phyloP scores from a whole-genome alignment of 2,888 invertebrate genomes.

The Laspeyria flexula region DNA sequence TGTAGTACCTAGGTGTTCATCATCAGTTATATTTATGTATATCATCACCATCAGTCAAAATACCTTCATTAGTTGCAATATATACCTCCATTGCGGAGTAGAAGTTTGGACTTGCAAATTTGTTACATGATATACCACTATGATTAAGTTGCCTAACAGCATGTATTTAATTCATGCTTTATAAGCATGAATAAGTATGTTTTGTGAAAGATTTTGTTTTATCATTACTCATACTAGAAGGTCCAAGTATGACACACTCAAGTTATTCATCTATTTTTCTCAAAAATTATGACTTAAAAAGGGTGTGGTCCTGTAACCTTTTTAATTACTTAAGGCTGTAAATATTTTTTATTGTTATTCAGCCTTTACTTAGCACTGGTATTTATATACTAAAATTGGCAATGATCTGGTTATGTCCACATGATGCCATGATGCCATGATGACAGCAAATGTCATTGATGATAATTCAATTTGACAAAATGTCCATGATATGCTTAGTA shows the following conservation, averaged over 20 bases:
- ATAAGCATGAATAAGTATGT: too few relatives aligned
- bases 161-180: too few relatives aligned
- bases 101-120: too few relatives aligned
- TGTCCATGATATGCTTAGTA: background rate
- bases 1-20: too few relatives aligned
- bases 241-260: background rate
- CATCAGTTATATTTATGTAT: too few relatives aligned
- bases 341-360: background rate
- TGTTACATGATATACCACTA: too few relatives aligned
- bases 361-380: background rate
- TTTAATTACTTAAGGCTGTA: background rate
- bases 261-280: background rate
- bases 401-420: too few relatives aligned
- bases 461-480: constrained; percentile 22
- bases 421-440: background rate
- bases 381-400: background rate
- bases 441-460: constrained; percentile 15
- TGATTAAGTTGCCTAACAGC: too few relatives aligned
- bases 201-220: background rate
- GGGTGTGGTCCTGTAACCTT: constrained; percentile 44
- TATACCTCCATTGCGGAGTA: too few relatives aligned
- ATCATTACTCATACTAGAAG: background rate
- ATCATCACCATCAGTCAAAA: too few relatives aligned
- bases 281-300: constrained; percentile 14
- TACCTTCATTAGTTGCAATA: too few relatives aligned